Conservation (phyloP, 2,888 invertebrate species). For the Pristionchus japonicus region DNA sequence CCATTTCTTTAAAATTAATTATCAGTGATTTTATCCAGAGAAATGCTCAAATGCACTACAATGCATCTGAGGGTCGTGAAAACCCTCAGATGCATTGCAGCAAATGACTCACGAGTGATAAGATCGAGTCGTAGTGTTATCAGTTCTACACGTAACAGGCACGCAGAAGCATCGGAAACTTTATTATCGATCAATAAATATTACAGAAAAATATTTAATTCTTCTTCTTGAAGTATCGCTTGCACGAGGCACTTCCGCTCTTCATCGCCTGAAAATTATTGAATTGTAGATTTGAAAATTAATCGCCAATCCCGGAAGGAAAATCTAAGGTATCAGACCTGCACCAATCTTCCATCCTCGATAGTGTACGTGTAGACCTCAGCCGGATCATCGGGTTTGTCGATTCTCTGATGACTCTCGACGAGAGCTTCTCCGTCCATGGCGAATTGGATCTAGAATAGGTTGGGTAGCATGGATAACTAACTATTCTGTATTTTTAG, state of each 20-base stretch:
- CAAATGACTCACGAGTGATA: not conserved
- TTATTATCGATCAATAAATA: not conserved
- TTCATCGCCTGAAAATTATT: not conserved
- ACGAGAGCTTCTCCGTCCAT: not conserved
- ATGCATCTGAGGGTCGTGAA: no score
- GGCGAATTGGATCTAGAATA: not conserved
- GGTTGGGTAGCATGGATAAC: not conserved
- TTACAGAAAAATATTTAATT: not conserved
- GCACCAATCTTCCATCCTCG: conserved; percentile 9
- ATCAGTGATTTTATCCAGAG: no score
- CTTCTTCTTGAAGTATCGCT: conserved; percentile 36
- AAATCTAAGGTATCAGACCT: not conserved
- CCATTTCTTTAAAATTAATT: no score
- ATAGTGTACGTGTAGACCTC: conserved; percentile 37
- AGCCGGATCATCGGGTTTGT: conserved; percentile 36
- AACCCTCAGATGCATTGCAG: no score
- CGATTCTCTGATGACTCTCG: conserved; percentile 24
- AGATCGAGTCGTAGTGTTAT: not conserved
- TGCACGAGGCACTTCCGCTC: conserved; percentile 18
- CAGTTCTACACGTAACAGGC: not conserved
- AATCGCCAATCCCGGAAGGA: no score
- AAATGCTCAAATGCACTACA: no score
- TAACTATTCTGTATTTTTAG: not conserved
- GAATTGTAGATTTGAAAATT: no score
- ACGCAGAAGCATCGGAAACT: not conserved